Base-by-base conservation (phyloP, 2,797 vertebrate species). In the Sebastiscus tertius region DNA sequence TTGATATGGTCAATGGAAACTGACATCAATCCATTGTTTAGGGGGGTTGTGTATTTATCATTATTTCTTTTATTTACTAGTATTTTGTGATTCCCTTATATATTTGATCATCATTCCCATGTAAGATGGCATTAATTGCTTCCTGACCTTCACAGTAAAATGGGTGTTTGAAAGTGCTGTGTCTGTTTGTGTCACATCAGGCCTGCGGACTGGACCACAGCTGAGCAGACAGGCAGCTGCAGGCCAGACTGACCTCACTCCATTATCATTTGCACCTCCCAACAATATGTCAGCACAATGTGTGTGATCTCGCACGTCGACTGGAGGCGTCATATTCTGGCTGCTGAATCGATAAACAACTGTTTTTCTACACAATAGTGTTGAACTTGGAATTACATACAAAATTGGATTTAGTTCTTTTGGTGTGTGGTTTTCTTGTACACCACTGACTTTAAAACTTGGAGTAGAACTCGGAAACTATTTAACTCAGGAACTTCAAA, bases 141-240 rank as follows among this genome's bases (percentile, higher is more conserved):
- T 33, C 20, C 1, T 68, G 65, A 70, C 58, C 58, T 46, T 22
- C 29, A 61, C 26, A 14, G 63, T 58, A 4, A 31, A 31, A 58
- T 24, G 54, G 54, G 22, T 55, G 22, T 55, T 55, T 46, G 42
- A 16, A 46, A 46, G 27, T n/a, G 18, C 27, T 14, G 33, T 75
- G 13, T 34, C 8, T 68, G 75, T 77, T 9, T 63, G 75, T 63
- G 80, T 42, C 8, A 16, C 22, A 36, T 63, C 31, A 20, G 16
- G 26, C 72, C 49, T 55, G 2, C 11, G 52, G 72, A 20, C 36
- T 29, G 14, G 16, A 42, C 18, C 68, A 24, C 58, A 75, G 71
- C 64, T 78, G 70, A 80, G 61, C 72, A 80, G 67, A 75, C 78
- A 62, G n/a, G 11, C 31, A 31, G 68, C 70, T 70, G 71, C 42